Evolutionary conservation across 2,797 vertebrate species (phyloP), one percentile per base, ranked within the genome.

Genomic region (Oceanodroma leucorhoa): DNA sequence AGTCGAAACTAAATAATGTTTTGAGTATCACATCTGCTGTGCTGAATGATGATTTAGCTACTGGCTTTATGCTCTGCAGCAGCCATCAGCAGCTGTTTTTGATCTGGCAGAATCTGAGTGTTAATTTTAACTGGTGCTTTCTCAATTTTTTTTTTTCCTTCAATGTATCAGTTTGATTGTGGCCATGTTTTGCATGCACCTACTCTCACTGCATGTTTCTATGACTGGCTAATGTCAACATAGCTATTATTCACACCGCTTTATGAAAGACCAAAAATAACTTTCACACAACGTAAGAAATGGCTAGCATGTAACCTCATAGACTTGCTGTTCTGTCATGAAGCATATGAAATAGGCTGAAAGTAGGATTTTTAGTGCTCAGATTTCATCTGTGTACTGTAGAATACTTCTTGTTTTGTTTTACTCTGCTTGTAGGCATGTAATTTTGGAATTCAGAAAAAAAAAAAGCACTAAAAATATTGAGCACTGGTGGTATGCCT

Each of bases 111-210:
- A 96, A 95, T 93, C 90, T 87, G 96, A 95, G 83, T 93, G 95
- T 94, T 97, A 54, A 89, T 95, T 97, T 97, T 83, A 81, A 93
- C 89, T 94, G 96, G 96, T 98, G 96, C 97, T 97, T 97, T 96
- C 93, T 95, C 90, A 41, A 34, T 88, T 72, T 15, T 45, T 54
- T 54, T 67, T 65, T 81, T 70, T 30, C 36, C 32, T 83, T 96
- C 89, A 89, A 11, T 97, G 85, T 97, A 93, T 97, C 75, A 61
- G 78, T 97, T 97, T 96, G 96, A 94, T 90, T 57, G 95, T 97
- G 97, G 97, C 95, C 96, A 96, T 82, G 94, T 94, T 98, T 97
- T 98, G 98, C 97, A 98, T 97, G 98, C 96, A 97, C 58, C 92
- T 96, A 48, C 83, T 97, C 95, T 84, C 95, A 92, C 97, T 97